phyloP scores from a whole-genome alignment of 1,140 invertebrate genomes.

The Trinorchestia longiramus region DNA sequence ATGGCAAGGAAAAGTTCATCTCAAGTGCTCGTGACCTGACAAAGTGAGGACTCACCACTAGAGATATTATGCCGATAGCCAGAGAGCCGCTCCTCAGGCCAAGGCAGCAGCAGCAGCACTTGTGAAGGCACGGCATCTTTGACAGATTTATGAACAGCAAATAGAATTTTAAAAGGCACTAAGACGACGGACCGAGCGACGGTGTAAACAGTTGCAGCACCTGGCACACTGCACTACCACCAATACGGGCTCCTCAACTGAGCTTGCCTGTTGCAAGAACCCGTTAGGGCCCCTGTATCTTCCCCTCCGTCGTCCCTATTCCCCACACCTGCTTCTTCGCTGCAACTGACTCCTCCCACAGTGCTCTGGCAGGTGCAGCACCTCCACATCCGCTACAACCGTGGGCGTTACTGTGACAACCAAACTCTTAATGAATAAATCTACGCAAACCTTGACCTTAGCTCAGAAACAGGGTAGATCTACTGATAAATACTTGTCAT shows the following conservation, averaged over 20 bases:
- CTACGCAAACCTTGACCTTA: no score
- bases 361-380: neutral
- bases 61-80: slow-evolving; percentile 58
- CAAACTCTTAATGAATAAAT: no score
- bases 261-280: slow-evolving; percentile 14
- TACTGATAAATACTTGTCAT: no score
- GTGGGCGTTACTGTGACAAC: no score
- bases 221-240: neutral
- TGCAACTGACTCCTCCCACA: slow-evolving; percentile 2
- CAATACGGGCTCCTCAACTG: neutral
- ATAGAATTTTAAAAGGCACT: neutral
- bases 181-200: neutral
- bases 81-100: slow-evolving; percentile 58
- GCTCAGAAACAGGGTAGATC: no score
- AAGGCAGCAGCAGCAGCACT: slow-evolving; percentile 59
- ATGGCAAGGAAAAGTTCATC: neutral
- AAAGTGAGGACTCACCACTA: slow-evolving; percentile 57
- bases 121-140: slow-evolving; percentile 57
- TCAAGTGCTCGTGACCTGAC: neutral
- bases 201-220: neutral
- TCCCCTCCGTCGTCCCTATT: neutral
- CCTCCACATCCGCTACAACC: neutral
- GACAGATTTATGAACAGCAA: neutral
- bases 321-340: neutral
- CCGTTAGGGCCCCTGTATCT: slow-evolving; percentile 15